Conservation (phyloP, 2,797 vertebrate species). For the Gallirallus australis region DNA sequence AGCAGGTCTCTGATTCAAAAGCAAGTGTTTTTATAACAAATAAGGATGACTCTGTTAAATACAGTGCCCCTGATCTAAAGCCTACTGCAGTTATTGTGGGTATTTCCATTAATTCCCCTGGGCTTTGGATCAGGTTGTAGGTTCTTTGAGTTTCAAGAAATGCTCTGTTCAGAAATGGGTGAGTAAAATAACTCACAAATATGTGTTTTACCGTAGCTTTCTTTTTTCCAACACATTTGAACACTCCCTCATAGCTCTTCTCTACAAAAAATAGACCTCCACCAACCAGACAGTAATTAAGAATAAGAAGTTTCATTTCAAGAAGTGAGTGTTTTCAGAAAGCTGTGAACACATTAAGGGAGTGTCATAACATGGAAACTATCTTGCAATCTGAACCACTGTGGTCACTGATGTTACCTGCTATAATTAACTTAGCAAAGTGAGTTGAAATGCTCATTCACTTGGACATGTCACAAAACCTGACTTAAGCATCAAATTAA, state of each 20-base stretch:
- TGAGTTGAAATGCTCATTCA: neutral
- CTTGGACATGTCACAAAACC: neutral
- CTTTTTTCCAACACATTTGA: neutral
- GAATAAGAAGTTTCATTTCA: conserved; percentile 8
- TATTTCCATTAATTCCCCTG: neutral
- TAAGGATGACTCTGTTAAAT: neutral
- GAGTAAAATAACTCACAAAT: neutral
- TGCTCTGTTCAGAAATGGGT: neutral
- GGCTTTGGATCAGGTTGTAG: neutral
- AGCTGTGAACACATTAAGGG: neutral
- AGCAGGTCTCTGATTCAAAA: neutral
- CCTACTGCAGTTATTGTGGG: neutral
- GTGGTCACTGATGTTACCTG: neutral
- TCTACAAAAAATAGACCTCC: neutral
- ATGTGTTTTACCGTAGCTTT: neutral
- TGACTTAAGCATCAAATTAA: neutral
- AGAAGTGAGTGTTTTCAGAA: conserved; percentile 35
- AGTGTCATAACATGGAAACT: neutral
- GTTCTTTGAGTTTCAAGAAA: neutral
- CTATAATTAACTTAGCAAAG: conserved; percentile 21
- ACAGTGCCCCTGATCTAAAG: neutral
- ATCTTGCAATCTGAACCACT: conserved; percentile 8
- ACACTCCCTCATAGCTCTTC: neutral
- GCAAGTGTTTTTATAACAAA: neutral
- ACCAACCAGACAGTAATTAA: neutral